phyloP scores from a whole-genome alignment of 2,113 vertebrate species.

The Etia nguti region DNA sequence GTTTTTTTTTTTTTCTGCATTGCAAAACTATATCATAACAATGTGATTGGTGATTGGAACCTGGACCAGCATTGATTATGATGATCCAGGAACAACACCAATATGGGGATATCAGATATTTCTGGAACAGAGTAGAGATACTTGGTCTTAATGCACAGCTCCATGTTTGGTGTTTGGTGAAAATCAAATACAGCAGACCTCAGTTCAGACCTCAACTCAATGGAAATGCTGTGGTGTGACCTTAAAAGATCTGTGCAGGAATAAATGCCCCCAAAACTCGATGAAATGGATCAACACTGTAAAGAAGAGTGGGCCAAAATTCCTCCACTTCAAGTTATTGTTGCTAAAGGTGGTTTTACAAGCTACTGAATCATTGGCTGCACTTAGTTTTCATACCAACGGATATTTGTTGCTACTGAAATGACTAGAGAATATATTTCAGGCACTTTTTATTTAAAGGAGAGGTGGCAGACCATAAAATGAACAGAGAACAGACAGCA shows the following conservation, averaged over 20 bases:
- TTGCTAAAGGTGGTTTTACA: not conserved
- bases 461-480: conserved; percentile 78
- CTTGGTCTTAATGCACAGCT: not conserved
- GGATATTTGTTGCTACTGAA: not conserved
- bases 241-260: not conserved
- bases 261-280: not conserved
- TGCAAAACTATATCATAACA: not conserved
- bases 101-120: not conserved
- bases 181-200: not conserved
- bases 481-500: conserved; percentile 66
- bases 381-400: not conserved
- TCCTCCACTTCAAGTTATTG: not conserved
- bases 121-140: not conserved
- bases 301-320: not conserved
- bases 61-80: not conserved
- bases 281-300: not conserved
- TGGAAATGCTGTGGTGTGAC: not conserved
- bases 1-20: not conserved
- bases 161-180: not conserved
- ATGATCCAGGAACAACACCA: not conserved
- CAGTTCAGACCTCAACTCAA: not conserved
- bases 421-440: conserved; percentile 3
- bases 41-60: not conserved
- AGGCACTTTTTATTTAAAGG: conserved; percentile 86
- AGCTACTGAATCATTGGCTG: not conserved